These are phyloP conservation scores for Parnassius mnemosyne DNA, from an alignment of 2,888 invertebrate genomes.

Conservation along the genomic window DNA sequence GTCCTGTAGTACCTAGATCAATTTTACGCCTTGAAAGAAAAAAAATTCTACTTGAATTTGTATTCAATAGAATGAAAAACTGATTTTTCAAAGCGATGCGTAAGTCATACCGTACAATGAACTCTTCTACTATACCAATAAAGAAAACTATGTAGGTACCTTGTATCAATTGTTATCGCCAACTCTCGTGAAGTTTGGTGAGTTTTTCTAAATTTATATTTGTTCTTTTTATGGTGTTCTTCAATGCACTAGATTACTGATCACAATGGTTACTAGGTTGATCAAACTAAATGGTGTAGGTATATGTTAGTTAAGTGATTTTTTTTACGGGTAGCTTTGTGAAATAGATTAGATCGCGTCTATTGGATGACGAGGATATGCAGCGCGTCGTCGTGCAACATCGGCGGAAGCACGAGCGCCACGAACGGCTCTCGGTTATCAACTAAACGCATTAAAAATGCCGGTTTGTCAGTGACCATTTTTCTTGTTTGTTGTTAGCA, in stretches of 20 bases:
- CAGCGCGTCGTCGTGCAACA: conserved; percentile 39
- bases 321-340: conserved; percentile 2
- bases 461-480: conserved; percentile 48
- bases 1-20: too few relatives aligned
- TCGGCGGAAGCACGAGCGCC: conserved; percentile 51
- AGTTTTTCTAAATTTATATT: conserved; percentile 29
- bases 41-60: too few relatives aligned
- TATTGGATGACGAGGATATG: conserved; percentile 17
- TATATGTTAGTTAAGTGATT: conserved; percentile 5
- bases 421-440: conserved; percentile 65
- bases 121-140: conserved; percentile 12
- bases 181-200: conserved; percentile 41
- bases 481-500: conserved; percentile 37
- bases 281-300: background rate
- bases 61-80: too few relatives aligned
- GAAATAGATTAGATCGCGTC: conserved; percentile 8
- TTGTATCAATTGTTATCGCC: conserved; percentile 60
- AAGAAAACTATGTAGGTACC: conserved; percentile 46
- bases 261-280: background rate
- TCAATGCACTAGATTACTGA: background rate
- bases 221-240: conserved; percentile 6
- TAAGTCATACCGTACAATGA: background rate
- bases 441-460: conserved; percentile 72
- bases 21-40: too few relatives aligned
- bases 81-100: too few relatives aligned